These are phyloP conservation scores for Paguma larvata DNA, from an alignment of 2,797 vertebrate species.

Conservation along the genomic window DNA sequence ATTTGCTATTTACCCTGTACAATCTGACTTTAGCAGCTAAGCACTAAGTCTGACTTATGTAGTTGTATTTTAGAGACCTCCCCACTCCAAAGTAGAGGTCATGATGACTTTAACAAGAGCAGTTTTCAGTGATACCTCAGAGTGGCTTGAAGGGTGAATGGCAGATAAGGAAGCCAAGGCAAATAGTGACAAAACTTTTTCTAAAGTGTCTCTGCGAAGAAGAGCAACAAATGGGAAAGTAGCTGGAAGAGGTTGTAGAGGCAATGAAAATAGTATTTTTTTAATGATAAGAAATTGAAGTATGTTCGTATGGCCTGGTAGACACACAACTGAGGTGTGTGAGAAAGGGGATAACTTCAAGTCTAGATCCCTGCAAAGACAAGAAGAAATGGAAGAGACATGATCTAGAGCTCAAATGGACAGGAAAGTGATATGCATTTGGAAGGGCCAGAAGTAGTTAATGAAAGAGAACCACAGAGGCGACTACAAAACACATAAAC, in stretches of 20 bases:
- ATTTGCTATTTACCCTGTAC: slow-evolving; percentile 6
- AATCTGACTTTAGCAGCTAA: not conserved
- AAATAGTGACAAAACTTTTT: not conserved
- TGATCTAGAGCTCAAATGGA: not conserved
- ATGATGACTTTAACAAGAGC: not conserved
- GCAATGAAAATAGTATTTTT: not conserved
- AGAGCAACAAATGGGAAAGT: not conserved
- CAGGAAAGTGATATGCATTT: not conserved
- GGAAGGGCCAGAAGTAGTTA: not conserved
- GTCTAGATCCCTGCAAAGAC: not conserved
- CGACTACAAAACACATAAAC: not conserved
- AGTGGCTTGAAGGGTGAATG: not conserved
- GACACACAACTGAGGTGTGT: not conserved
- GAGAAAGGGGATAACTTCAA: not conserved
- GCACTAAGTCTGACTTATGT: not conserved
- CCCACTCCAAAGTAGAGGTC: not conserved
- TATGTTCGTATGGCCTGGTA: not conserved
- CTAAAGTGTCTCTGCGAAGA: not conserved
- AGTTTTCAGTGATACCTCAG: not conserved
- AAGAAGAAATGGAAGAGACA: not conserved
- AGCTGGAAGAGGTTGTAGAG: not conserved
- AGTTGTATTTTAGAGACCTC: not conserved
- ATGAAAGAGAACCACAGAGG: not conserved
- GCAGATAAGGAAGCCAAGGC: not conserved
- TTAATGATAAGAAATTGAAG: not conserved